These are phyloP conservation scores for Tribolium freemani DNA, from an alignment of 2,888 invertebrate genomes.

Conservation along the genomic window DNA sequence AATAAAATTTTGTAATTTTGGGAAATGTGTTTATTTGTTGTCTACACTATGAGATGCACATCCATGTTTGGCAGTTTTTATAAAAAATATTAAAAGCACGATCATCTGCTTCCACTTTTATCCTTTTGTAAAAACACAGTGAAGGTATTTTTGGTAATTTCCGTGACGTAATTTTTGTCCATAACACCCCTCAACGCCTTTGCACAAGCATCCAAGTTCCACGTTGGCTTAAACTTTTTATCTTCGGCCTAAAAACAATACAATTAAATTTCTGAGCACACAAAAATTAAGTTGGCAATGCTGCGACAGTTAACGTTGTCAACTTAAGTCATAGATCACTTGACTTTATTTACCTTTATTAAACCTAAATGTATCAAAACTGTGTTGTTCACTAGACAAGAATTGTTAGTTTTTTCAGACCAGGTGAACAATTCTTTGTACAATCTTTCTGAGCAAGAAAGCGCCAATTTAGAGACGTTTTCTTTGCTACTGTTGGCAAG, in stretches of 20 bases:
- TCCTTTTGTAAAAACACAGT: slow-evolving; percentile 68
- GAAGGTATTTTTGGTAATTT: slow-evolving; percentile 69
- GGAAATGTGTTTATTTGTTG: neutral
- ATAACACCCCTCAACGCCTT: slow-evolving; percentile 71
- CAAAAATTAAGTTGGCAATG: neutral
- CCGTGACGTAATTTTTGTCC: slow-evolving; percentile 71
- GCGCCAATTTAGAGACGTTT: slow-evolving; percentile 65
- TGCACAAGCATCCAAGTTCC: slow-evolving; percentile 76
- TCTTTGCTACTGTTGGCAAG: slow-evolving; percentile 71
- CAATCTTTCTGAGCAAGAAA: slow-evolving; percentile 69
- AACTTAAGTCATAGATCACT: too few species aligned
- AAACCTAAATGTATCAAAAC: slow-evolving; percentile 77
- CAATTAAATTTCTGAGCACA: too few species aligned
- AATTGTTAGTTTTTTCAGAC: slow-evolving; percentile 68
- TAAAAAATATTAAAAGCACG: neutral
- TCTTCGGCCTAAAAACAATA: slow-evolving; percentile 75
- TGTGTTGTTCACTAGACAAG: slow-evolving; percentile 74
- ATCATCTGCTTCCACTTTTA: slow-evolving; percentile 61
- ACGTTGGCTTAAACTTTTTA: slow-evolving; percentile 74
- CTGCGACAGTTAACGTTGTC: too few species aligned
- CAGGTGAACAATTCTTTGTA: slow-evolving; percentile 71
- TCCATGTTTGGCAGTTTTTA: too few species aligned
- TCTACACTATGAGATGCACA: too few species aligned
- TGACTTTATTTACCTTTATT: slow-evolving; percentile 75
- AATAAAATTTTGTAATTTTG: neutral